Evolutionary conservation across 2,888 invertebrate species (phyloP).

Genomic region (Odontothrips loti): DNA sequence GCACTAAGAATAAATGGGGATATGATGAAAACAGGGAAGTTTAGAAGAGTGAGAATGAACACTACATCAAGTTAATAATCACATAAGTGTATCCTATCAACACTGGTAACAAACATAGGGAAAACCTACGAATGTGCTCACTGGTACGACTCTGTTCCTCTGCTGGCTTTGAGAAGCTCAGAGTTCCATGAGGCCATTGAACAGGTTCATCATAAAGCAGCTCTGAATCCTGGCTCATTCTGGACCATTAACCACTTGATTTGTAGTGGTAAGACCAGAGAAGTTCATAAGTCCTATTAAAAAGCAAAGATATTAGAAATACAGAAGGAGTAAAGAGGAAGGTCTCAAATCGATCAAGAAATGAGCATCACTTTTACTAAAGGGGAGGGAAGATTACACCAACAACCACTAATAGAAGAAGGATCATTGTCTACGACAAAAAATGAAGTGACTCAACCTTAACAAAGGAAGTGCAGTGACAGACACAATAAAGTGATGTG

Average conservation of each 20-base stretch:
- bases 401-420: too few species aligned
- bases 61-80: too few species aligned
- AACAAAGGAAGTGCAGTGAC: too few species aligned
- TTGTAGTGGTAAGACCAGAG: neutral
- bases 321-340: neutral
- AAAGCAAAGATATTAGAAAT: neutral
- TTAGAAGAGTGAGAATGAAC: neutral
- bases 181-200: neutral
- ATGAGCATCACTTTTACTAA: too few species aligned
- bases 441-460: too few species aligned
- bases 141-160: neutral
- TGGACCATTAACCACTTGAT: neutral
- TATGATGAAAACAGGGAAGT: neutral
- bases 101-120: too few species aligned
- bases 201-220: neutral
- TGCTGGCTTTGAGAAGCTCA: neutral
- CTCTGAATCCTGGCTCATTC: neutral
- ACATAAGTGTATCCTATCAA: too few species aligned
- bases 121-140: constrained; percentile 13
- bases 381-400: too few species aligned
- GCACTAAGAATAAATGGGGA: neutral
- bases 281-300: neutral
- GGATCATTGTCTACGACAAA: too few species aligned
- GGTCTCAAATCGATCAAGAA: too few species aligned
- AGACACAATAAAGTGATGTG: too few species aligned